Percentiles rank a stretch among this genome's conserved stretches.
phyloP scores from a whole-genome alignment of 2,888 invertebrate species.

The Eulithis prunata region DNA sequence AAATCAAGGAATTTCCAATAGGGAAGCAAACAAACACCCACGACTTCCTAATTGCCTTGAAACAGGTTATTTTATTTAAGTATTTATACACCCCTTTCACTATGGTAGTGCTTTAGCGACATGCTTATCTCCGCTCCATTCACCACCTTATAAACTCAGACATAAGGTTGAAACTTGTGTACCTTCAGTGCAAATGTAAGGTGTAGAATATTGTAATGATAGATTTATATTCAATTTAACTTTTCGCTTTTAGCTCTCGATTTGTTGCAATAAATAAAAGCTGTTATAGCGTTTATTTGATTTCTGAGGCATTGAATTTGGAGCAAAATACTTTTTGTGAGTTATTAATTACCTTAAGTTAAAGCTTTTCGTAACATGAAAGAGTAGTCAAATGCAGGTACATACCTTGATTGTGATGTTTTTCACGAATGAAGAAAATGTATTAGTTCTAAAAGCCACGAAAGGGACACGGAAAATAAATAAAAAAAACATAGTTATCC shows the following conservation, averaged over 20 bases:
- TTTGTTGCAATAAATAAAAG: slow-evolving; percentile 37
- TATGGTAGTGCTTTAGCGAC: slow-evolving; percentile 41
- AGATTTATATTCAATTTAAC: slow-evolving; percentile 45
- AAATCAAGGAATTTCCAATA: slow-evolving; percentile 42
- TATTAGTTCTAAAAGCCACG: too few species aligned
- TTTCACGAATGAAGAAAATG: too few species aligned
- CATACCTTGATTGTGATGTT: not conserved
- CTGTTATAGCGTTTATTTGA: slow-evolving; percentile 34
- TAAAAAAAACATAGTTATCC: too few species aligned
- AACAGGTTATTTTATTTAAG: slow-evolving; percentile 56
- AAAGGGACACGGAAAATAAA: too few species aligned
- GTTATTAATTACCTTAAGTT: not conserved
- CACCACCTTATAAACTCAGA: not conserved
- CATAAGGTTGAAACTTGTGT: slow-evolving; percentile 22
- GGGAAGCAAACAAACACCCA: slow-evolving; percentile 42
- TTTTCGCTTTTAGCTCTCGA: slow-evolving; percentile 41
- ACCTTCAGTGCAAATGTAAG: not conserved
- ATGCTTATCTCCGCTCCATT: slow-evolving; percentile 8
- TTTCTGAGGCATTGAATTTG: slow-evolving; percentile 17
- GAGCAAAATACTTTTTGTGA: slow-evolving; percentile 2
- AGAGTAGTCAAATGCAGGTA: not conserved
- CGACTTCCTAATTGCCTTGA: slow-evolving; percentile 56
- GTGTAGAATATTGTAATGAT: slow-evolving; percentile 31
- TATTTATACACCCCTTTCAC: slow-evolving; percentile 58
- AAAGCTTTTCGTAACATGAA: not conserved